A percentile compares a stretch with the other conserved stretches of the same genome.
Evolutionary conservation across 2,888 invertebrate genomes (phyloP).

Genomic region (Netelia inedita): DNA sequence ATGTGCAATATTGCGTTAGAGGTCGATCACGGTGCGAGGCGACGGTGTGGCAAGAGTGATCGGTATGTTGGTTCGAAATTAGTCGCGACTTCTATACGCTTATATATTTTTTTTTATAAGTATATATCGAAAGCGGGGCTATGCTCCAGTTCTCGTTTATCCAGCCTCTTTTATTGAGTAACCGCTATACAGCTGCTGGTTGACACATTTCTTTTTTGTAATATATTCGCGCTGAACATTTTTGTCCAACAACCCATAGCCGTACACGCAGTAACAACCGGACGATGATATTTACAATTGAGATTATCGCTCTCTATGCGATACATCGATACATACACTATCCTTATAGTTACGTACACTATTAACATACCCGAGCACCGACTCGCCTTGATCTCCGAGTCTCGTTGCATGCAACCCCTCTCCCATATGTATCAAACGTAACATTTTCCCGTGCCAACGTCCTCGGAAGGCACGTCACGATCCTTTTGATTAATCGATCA

Average conservation of each 20-base stretch:
- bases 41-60: conserved; percentile 54
- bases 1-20: too few species aligned
- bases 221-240: not conserved
- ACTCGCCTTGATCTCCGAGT: too few species aligned
- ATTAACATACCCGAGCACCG: too few species aligned
- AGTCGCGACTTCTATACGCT: too few species aligned
- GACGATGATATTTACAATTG: conserved; percentile 10
- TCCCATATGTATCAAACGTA: too few species aligned
- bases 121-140: too few species aligned
- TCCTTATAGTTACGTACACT: not conserved
- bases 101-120: too few species aligned
- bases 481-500: not conserved
- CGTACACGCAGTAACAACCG: not conserved
- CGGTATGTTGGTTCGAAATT: not conserved
- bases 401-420: too few species aligned
- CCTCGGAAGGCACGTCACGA: not conserved
- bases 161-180: conserved; percentile 54
- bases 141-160: conserved; percentile 21
- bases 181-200: conserved; percentile 53
- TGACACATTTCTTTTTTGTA: conserved; percentile 16
- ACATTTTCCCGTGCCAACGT: not conserved
- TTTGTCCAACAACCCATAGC: not conserved
- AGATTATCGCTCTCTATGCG: not conserved
- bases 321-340: not conserved
- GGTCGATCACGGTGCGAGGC: too few species aligned